Conservation (phyloP, 2,797 vertebrate genomes). For the Botia almorhae region DNA sequence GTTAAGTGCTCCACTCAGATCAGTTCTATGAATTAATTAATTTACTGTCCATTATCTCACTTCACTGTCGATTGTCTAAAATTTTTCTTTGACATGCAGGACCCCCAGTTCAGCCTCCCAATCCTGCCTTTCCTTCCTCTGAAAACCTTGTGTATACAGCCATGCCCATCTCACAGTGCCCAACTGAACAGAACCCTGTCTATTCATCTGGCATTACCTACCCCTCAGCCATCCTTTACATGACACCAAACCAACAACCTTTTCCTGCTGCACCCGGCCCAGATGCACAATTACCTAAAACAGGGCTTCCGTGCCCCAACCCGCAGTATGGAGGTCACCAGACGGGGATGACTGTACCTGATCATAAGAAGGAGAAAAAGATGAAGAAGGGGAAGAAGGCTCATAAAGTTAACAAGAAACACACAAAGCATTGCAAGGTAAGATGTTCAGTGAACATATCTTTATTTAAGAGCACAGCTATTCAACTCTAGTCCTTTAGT, state of each 20-base stretch:
- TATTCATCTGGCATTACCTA: conserved; percentile 6
- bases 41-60: not conserved
- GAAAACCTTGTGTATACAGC: not conserved
- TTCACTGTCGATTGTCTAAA: too few relatives aligned
- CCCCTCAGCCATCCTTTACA: not conserved
- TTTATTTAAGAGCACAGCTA: too few relatives aligned
- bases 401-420: conserved; percentile 41
- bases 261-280: not conserved
- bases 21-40: not conserved
- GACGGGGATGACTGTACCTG: not conserved
- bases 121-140: conserved; percentile 4
- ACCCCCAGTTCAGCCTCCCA: conserved; percentile 3
- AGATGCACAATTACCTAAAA: not conserved
- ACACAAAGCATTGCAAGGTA: conserved; percentile 40
- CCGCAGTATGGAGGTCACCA: not conserved
- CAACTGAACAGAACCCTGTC: not conserved
- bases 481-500: too few relatives aligned
- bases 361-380: conserved; percentile 48
- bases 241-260: not conserved
- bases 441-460: not conserved
- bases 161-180: conserved; percentile 6
- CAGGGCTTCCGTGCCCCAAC: not conserved
- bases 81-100: not conserved
- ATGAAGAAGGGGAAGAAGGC: conserved; percentile 41
- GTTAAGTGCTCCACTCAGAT: too few relatives aligned